Evolutionary conservation across 1,140 invertebrate species (phyloP), one percentile per base, ranked within the genome.

Genomic region (Drosophila pachea): DNA sequence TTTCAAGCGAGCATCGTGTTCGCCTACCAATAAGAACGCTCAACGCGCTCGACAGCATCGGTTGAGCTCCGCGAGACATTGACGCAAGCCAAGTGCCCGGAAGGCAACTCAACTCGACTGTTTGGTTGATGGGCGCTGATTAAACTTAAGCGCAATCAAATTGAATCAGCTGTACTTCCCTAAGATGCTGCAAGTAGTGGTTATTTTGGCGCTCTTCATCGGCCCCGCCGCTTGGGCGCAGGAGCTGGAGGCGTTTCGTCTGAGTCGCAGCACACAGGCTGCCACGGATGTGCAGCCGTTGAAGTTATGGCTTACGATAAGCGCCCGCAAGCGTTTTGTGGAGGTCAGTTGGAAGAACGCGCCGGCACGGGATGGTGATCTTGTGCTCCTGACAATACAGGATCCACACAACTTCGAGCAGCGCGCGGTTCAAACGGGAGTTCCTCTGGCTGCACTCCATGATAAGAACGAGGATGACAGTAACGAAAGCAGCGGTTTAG

Each of bases 321-420:
- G 87, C 60, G 84, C 88, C 9, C 82, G 76, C 14, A 84, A 82
- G 45, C 66, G 87, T 8, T 84, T 73, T 40, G 12, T 89, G n/a
- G 88, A 89, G 45, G 67, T 89, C 4, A 88, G 86, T 8, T 89
- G 88, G 88, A 71, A 61, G 29, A 76, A 89, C 77, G 87, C 88
- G 0, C 86, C 86, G 1, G 70, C 70, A 0, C 53, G 31, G 5
- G 52, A 62, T 4, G 74, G 71, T 5, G 88, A 89, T 54, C 64
- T 69, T 40, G 73, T 89, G 2, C 53, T 89, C 0, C 14, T 89
- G 12, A 89, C 86, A 3, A 45, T 35, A 0, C 61, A 88, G 33
- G 83, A 86, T 64, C 70, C 88, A 0, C 33, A 61, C 31, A 74
- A 45, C 14, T 89, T 89, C 42, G 64, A 88, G 33, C 67, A 67